These are phyloP conservation scores for Gambusia yucatana DNA, from an alignment of 2,797 vertebrate genomes.

Conservation along the genomic window DNA sequence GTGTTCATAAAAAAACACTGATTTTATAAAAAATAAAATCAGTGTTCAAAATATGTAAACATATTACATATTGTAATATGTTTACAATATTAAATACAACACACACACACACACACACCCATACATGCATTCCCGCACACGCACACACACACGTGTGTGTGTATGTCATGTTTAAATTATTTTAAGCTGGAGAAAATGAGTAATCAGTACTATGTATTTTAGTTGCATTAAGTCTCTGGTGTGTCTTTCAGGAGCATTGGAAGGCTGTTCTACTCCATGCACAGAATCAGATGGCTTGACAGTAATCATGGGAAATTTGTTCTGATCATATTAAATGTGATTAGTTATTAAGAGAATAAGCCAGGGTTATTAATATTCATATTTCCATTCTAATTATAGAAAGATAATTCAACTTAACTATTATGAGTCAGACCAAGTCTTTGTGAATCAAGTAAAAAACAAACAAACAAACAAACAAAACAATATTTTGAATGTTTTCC, in stretches of 20 bases:
- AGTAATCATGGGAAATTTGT: conserved; percentile 12
- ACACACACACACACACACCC: background rate
- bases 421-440: no score
- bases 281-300: conserved; percentile 20
- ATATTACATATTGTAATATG: no score
- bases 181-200: background rate
- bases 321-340: background rate
- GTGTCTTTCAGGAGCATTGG: conserved; percentile 14
- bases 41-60: no score
- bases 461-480: background rate
- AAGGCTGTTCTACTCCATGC: conserved; percentile 26
- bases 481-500: no score
- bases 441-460: background rate
- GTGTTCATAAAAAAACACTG: background rate
- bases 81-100: background rate
- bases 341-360: background rate
- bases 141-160: background rate
- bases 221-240: background rate
- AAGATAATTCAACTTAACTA: background rate
- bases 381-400: background rate
- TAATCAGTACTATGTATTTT: background rate
- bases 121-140: no score
- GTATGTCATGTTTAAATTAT: background rate
- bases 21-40: no score
- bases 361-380: background rate